Conservation (phyloP, 23 tunicate genomes). For the Halocynthia roretzi region DNA sequence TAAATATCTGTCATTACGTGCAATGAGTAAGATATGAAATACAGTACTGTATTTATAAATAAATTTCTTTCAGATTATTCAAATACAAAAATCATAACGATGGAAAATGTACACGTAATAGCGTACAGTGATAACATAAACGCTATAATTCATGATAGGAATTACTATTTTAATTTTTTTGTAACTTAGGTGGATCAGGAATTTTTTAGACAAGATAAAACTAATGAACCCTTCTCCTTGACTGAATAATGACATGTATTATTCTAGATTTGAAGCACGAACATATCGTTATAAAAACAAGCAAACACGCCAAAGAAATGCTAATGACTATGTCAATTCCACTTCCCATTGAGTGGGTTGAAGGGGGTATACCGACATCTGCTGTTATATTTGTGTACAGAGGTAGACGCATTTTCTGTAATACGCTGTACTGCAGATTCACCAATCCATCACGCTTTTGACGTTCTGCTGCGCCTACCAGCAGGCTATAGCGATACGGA, state of each 20-base stretch:
- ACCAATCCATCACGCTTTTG: slow-evolving; percentile 51
- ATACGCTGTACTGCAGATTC: slow-evolving; percentile 36
- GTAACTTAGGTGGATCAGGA: too few relatives aligned
- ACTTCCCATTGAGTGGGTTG: slow-evolving; percentile 35
- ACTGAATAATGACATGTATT: slow-evolving; percentile 36
- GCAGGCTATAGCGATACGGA: slow-evolving; percentile 68
- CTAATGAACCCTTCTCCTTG: neutral
- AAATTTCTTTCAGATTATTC: too few relatives aligned
- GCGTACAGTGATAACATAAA: too few relatives aligned
- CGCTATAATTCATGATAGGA: too few relatives aligned
- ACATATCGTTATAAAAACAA: slow-evolving; percentile 53
- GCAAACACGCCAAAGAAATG: slow-evolving; percentile 35
- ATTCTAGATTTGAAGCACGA: slow-evolving; percentile 61
- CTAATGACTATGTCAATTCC: slow-evolving; percentile 57
- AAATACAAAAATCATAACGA: too few relatives aligned
- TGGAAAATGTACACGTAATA: too few relatives aligned
- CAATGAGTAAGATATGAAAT: too few relatives aligned
- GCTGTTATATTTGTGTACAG: slow-evolving; percentile 70
- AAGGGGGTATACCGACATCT: slow-evolving; percentile 57
- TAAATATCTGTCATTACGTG: too few relatives aligned
- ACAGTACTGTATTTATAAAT: too few relatives aligned
- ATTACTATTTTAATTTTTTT: too few relatives aligned
- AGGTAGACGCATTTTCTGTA: slow-evolving; percentile 13
- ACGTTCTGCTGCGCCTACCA: slow-evolving; percentile 76
- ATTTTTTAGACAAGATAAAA: too few relatives aligned